Percentiles rank a stretch among this genome's conserved stretches.
These are phyloP conservation scores for Mesorhabditis sp. DNA, from an alignment of 2,888 invertebrate genomes.

Conservation along the genomic window DNA sequence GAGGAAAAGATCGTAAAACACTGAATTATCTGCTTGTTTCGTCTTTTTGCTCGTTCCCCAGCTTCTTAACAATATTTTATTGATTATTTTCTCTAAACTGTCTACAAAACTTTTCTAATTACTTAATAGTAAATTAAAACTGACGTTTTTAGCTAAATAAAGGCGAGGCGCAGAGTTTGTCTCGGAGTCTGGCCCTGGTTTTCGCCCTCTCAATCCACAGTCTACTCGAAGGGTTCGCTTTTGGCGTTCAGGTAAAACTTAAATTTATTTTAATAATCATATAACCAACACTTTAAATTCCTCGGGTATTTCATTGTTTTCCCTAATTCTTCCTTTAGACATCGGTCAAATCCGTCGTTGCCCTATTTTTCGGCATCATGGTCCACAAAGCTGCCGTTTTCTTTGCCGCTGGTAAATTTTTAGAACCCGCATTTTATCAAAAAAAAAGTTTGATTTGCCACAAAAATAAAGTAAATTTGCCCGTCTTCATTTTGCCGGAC, in stretches of 20 bases:
- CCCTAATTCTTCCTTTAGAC: slow-evolving; percentile 22
- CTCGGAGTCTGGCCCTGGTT: slow-evolving; percentile 22
- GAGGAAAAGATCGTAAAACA: too few species aligned
- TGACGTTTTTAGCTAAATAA: too few species aligned
- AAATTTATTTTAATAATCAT: not conserved
- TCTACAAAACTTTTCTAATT: too few species aligned
- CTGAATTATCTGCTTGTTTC: too few species aligned
- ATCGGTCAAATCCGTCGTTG: slow-evolving; percentile 24
- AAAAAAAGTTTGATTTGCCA: too few species aligned
- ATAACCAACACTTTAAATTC: not conserved
- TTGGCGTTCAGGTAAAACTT: slow-evolving; percentile 34
- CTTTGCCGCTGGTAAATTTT: slow-evolving; percentile 17
- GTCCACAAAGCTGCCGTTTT: slow-evolving; percentile 44
- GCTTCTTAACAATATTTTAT: too few species aligned
- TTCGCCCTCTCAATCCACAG: slow-evolving; percentile 44
- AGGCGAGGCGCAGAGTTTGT: not conserved
- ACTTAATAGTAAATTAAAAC: too few species aligned
- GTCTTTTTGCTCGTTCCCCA: too few species aligned
- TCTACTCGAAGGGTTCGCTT: slow-evolving; percentile 48
- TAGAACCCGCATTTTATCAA: too few species aligned
- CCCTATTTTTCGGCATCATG: slow-evolving; percentile 46
- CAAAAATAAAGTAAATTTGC: too few species aligned
- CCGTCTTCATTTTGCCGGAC: too few species aligned
- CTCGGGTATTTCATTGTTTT: not conserved
- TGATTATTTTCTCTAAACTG: too few species aligned